These are phyloP conservation scores for Aleiodes leptofemur DNA, from an alignment of 2,888 invertebrate species.

Conservation along the genomic window DNA sequence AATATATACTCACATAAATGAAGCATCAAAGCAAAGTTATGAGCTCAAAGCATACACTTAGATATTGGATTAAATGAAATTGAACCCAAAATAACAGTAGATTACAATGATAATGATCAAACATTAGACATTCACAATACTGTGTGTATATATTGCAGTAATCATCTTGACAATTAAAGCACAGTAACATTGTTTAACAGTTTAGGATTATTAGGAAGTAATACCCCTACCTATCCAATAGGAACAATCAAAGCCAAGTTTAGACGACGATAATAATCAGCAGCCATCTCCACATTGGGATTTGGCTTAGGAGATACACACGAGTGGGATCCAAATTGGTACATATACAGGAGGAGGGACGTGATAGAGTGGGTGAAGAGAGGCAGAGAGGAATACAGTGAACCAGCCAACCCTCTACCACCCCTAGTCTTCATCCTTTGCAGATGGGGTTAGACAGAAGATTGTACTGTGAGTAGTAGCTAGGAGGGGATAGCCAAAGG, in stretches of 20 bases:
- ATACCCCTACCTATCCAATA: conserved; percentile 46
- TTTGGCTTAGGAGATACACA: conserved; percentile 35
- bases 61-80: conserved; percentile 14
- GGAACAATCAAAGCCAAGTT: conserved; percentile 49
- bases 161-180: conserved; percentile 51
- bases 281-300: conserved; percentile 30
- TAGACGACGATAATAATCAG: conserved; percentile 53
- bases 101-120: conserved; percentile 23
- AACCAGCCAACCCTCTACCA: not conserved
- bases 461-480: conserved; percentile 21
- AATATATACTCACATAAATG: conserved; percentile 2
- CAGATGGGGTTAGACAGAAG: conserved; percentile 13
- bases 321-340: conserved; percentile 44
- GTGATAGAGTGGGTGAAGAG: conserved; percentile 29
- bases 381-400: conserved; percentile 30
- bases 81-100: conserved; percentile 10
- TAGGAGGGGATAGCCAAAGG: conserved; percentile 51
- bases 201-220: conserved; percentile 49
- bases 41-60: not conserved
- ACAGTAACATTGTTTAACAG: conserved; percentile 42
- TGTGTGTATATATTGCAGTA: conserved; percentile 41
- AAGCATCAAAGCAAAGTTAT: conserved; percentile 8
- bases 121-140: conserved; percentile 6
- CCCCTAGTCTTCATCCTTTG: not conserved
- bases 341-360: conserved; percentile 29